Conservation (phyloP, 2,888 invertebrate species). For the Dinocampus coccinellae region DNA sequence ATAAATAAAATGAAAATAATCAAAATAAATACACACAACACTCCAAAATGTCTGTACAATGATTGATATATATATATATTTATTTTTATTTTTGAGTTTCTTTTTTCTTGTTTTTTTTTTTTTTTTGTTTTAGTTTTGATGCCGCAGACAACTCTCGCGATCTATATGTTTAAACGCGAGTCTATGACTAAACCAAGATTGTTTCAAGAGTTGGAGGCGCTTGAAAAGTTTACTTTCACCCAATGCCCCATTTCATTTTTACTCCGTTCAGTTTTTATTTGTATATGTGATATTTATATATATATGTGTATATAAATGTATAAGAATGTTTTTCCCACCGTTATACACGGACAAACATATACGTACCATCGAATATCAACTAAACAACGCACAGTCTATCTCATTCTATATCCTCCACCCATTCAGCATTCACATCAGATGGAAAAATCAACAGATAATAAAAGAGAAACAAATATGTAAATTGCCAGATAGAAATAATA, state of each 20-base stretch:
- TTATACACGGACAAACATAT: not conserved
- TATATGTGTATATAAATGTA: not conserved
- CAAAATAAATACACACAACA: not conserved
- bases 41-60: not conserved
- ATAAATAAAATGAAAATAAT: not conserved
- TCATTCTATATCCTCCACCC: not conserved
- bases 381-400: not conserved
- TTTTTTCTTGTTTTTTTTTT: not conserved
- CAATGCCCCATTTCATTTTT: conserved; percentile 70
- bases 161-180: not conserved
- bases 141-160: not conserved
- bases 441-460: not conserved
- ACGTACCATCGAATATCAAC: not conserved
- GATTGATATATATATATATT: not conserved
- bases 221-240: conserved; percentile 66
- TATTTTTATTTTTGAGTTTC: no score
- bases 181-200: conserved; percentile 5
- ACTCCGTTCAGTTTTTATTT: conserved; percentile 45
- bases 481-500: not conserved
- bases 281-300: conserved; percentile 2
- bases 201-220: not conserved
- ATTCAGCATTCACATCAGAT: conserved; percentile 3
- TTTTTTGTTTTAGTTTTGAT: not conserved
- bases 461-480: not conserved
- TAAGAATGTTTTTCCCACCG: not conserved